Base-by-base conservation (phyloP, 2,113 vertebrate species). In the Microtus oregoni region DNA sequence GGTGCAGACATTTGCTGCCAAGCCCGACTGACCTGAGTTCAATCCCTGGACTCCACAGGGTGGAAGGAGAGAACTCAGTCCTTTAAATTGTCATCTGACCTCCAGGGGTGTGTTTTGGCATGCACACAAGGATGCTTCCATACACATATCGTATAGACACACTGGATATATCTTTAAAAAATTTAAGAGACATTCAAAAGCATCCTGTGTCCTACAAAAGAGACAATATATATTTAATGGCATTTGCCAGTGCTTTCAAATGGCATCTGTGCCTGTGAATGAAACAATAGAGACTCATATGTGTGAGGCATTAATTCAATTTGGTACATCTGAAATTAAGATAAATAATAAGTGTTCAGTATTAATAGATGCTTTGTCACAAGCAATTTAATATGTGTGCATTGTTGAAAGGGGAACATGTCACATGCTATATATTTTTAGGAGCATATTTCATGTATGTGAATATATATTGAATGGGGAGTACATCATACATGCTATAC, bases 291-390 rank as follows among this genome's bases (percentile, higher is more conserved):
- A 75, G 55, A 81, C 41, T 17, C 28, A 8, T n/a, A 52, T 86
- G 73, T 15, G 70, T 70, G 38, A 47, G 32, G 50, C 50, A 90
- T 93, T 52, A 52, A 72, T 72, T 89, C 32, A 72, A 32, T 26
- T 65, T 81, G 89, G 38, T 92, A 50, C 32, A 86, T 79, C 41
- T 86, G 91, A 86, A 90, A 35, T 44, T 72, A 44, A 77, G 89
- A 63, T 89, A 77, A 32, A 44, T 86, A 95, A 67, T 79, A 38
- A 89, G n/a, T 68, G 6, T 89, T 82, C 22, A 47, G 90, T 28
- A 41, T 67, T 76, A 92, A 61, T 28, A 47, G 20, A 44, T 65
- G 44, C 17, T 22, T 83, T 88, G 26, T 28, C 28, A 55, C 38
- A 89, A 50, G 38, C 13, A 86, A 52, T 86, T 78, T 86, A 72